Evolutionary conservation across 2,113 vertebrate genomes (phyloP), one percentile per base, ranked within the genome.

Genomic region (Athene noctua): DNA sequence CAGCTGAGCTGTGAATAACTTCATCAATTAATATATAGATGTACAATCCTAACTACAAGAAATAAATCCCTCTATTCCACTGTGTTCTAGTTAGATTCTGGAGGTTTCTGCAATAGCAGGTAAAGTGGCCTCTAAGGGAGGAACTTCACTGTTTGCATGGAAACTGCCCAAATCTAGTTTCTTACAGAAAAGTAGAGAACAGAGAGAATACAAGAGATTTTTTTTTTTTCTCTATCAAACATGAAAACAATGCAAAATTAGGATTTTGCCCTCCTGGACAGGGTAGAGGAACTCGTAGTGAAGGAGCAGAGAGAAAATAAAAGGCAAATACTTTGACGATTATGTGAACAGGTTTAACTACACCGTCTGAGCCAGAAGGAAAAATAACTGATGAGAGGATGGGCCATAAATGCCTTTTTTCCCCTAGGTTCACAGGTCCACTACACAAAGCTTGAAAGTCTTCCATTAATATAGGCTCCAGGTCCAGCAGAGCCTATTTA

Each of bases 391-490:
- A 13, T 13, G 47, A 86, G n/a, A 36, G 11, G 38, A 82, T 18
- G 19, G 38, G 25, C 42, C 44, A 34, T 13, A 94, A 68, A 68
- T 17, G 25, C 26, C 13, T 17, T 54, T 34, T 51, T 55, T 46
- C 11, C 11, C 8, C 36, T 19, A 4, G 30, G 32, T 54, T 29
- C 1, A 0, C 18, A 15, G 6, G 8, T 52, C 30, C 15, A 18
- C 40, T 42, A 61, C 26, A 20, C 12, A 25, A 92, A 81, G 42
- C 11, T 38, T 42, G 36, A 23, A 49, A 55, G 18, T 15, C 21
- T 68, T 36, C 47, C 7, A 6, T 42, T 19, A 32, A 44, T 23
- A 42, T 1, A 62, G 22, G 30, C 70, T 38, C 42, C 54, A 46
- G 38, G 72, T 78, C 14, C 84, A 46, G 65, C 29, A 30, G 17